phyloP scores from a whole-genome alignment of 2,113 vertebrate genomes.

The Sebastes fasciatus region DNA sequence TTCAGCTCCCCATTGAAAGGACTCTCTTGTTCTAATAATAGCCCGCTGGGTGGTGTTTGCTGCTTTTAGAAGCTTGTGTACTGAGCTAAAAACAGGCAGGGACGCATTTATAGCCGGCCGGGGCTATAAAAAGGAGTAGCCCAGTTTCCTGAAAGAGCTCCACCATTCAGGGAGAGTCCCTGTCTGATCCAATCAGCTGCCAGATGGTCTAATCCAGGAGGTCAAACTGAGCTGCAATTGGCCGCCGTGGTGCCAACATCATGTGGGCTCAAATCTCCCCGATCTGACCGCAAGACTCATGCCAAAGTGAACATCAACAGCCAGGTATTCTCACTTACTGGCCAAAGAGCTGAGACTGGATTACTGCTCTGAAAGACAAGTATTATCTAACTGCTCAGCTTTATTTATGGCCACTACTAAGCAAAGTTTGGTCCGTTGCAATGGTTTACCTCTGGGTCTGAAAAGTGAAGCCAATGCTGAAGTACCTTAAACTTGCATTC shows the following conservation, averaged over 20 bases:
- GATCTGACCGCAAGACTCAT: constrained; percentile 15
- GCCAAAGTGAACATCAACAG: constrained; percentile 22
- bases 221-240: constrained; percentile 42
- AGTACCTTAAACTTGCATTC: too few species aligned
- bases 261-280: not conserved
- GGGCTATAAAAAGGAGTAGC: constrained; percentile 64
- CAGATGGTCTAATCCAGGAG: constrained; percentile 28
- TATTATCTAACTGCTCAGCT: not conserved
- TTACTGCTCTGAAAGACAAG: constrained; percentile 14
- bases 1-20: constrained; percentile 46
- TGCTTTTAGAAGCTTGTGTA: constrained; percentile 38
- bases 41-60: constrained; percentile 21
- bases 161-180: constrained; percentile 53
- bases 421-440: not conserved
- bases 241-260: constrained; percentile 30
- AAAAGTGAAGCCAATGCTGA: too few species aligned
- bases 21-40: constrained; percentile 75
- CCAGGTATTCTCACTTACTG: constrained; percentile 33
- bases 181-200: constrained; percentile 53
- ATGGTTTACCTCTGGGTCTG: too few species aligned
- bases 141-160: constrained; percentile 62
- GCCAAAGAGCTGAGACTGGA: constrained; percentile 5
- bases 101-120: constrained; percentile 56
- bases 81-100: constrained; percentile 67
- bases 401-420: not conserved